These are phyloP conservation scores for Antheraea assamensis DNA, from an alignment of 2,888 invertebrate genomes.

Conservation along the genomic window DNA sequence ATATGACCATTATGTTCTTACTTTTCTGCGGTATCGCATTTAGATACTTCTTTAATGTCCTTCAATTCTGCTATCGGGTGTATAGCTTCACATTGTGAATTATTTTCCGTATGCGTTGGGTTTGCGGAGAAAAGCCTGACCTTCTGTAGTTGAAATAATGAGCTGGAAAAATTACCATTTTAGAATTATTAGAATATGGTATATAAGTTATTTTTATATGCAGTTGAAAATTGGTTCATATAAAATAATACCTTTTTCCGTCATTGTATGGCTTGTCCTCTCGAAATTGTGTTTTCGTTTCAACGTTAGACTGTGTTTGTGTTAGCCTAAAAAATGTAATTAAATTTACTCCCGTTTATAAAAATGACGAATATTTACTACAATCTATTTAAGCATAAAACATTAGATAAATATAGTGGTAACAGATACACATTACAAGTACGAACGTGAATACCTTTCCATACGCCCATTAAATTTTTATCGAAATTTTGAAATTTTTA, in stretches of 20 bases:
- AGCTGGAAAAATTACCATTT: slow-evolving; percentile 29
- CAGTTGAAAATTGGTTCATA: background rate
- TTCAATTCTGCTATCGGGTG: slow-evolving; percentile 53
- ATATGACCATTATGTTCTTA: slow-evolving; percentile 26
- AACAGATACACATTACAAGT: too few species aligned
- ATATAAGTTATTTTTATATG: background rate
- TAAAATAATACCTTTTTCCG: slow-evolving; percentile 40
- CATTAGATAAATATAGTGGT: too few species aligned
- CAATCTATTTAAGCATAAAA: background rate
- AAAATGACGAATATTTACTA: background rate
- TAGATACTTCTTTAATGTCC: slow-evolving; percentile 40
- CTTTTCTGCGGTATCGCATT: slow-evolving; percentile 40
- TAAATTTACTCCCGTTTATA: background rate
- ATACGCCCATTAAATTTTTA: too few species aligned
- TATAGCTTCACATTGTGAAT: slow-evolving; percentile 38
- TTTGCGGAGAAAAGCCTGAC: slow-evolving; percentile 47
- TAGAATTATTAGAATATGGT: background rate
- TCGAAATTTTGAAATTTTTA: too few species aligned
- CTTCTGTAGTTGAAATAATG: slow-evolving; percentile 45
- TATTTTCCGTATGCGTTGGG: slow-evolving; percentile 36
- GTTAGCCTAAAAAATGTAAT: slow-evolving; percentile 33
- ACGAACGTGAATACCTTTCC: too few species aligned
- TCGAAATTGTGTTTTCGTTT: slow-evolving; percentile 47
- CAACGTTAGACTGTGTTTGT: slow-evolving; percentile 46
- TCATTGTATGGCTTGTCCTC: slow-evolving; percentile 39